Base-by-base conservation (phyloP, 2,113 vertebrate genomes). In the Fukomys damarensis region DNA sequence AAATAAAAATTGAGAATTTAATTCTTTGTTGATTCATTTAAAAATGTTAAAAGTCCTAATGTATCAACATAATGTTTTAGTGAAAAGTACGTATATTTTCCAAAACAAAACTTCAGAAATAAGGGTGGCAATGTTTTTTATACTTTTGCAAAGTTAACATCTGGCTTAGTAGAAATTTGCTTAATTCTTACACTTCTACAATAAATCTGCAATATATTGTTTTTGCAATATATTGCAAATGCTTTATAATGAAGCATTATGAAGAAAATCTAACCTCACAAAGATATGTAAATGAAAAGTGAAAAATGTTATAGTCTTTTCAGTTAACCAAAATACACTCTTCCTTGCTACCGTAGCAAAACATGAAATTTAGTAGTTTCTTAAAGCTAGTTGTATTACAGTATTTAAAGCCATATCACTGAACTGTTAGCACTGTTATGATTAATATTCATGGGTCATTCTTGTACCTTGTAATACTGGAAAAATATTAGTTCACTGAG, bases 81-180 rank as follows among this genome's bases (percentile, higher is more conserved):
- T 30, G 26, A 82, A 94, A 85, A 87, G 68, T 0, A 76, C 32
- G 9, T 22, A 52, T 65, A 81, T 89, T 79, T 83, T 24, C 41
- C 30, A 28, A 91, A 93, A 85, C 16, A 96, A 81, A 89, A 80
- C 52, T 56, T 20, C 43, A n/a, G 16, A 80, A 28, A 77, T 35
- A 85, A 84, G n/a, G 70, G n/a, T 30, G 30, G 8, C 63, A 89
- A 54, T 79, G 46, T 79, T 96, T 61, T 96, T 76, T 10, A 93
- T 17, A 46, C 86, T 95, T 86, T 82, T 86, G 59, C 32, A 90
- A 77, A 82, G n/a, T 86, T 84, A 92, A 38, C 79, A 80, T 26
- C 12, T 70, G 58, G 3, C 49, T 86, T 76, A 54, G 32, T 46
- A 52, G 16, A 89, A 89, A 30, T 70, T 24, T 86, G 30, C 26